These are phyloP conservation scores for Bruchidius siliquastri DNA, from an alignment of 2,888 invertebrate species.

Conservation along the genomic window DNA sequence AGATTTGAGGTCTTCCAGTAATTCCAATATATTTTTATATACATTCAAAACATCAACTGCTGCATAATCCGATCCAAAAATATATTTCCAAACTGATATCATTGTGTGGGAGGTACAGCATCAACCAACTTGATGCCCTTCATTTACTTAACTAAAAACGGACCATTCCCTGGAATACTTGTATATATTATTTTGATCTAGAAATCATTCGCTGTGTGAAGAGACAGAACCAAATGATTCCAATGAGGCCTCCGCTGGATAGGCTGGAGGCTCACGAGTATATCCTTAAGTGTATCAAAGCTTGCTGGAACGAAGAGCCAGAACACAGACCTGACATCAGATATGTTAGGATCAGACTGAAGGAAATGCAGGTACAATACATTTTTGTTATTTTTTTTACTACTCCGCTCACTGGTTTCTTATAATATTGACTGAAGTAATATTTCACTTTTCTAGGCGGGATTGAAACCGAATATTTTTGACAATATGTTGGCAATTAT, in stretches of 20 bases:
- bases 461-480: conserved; percentile 77
- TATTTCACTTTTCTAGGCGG: conserved; percentile 50
- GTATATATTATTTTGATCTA: conserved; percentile 22
- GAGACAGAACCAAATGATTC: conserved; percentile 35
- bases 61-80: too few relatives aligned
- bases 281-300: conserved; percentile 65
- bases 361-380: conserved; percentile 65
- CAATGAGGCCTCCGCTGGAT: conserved; percentile 64
- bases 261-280: conserved; percentile 68
- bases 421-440: too few relatives aligned
- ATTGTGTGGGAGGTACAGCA: too few relatives aligned
- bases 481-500: conserved; percentile 88
- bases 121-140: too few relatives aligned
- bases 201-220: conserved; percentile 48
- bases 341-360: conserved; percentile 68
- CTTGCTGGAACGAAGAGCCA: conserved; percentile 79
- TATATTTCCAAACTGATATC: too few relatives aligned
- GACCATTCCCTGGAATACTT: too few relatives aligned
- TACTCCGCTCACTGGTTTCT: neutral
- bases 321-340: conserved; percentile 75
- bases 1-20: too few relatives aligned
- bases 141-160: too few relatives aligned
- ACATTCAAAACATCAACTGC: too few relatives aligned
- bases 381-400: neutral
- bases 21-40: too few relatives aligned